These are phyloP conservation scores for Phallusia fumigata DNA, from an alignment of 23 tunicate genomes.

Conservation along the genomic window DNA sequence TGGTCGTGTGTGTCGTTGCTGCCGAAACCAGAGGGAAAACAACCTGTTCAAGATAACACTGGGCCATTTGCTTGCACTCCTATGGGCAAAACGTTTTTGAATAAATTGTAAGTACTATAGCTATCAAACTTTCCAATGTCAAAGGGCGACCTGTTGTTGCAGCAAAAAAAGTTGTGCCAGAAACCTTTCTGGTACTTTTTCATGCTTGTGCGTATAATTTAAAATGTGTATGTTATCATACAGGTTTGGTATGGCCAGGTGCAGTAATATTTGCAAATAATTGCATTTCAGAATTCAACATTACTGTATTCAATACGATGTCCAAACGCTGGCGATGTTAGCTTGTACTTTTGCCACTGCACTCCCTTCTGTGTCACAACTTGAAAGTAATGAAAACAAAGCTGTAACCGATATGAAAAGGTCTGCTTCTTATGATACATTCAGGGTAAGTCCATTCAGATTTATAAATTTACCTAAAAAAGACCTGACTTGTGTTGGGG, in stretches of 20 bases:
- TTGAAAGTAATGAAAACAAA: background rate
- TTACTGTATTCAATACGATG: slow-evolving; percentile 28
- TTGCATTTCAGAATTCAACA: slow-evolving; percentile 32
- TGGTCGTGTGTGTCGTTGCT: background rate
- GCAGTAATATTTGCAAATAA: too few species aligned
- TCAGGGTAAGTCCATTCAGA: background rate
- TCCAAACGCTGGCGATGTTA: slow-evolving; percentile 44
- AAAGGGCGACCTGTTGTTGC: background rate
- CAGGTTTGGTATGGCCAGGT: too few species aligned
- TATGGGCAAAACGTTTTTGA: background rate
- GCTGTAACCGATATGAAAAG: background rate
- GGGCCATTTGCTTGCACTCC: background rate
- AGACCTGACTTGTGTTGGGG: too few species aligned
- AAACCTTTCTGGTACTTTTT: too few species aligned
- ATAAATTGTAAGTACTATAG: background rate
- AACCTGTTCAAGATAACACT: background rate
- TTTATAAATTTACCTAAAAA: too few species aligned
- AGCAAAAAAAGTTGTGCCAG: too few species aligned
- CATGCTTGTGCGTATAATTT: too few species aligned
- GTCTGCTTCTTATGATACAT: background rate
- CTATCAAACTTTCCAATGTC: background rate
- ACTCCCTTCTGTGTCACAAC: background rate
- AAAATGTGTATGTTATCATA: too few species aligned
- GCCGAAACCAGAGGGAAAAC: background rate
- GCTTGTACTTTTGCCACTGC: slow-evolving; percentile 19